phyloP scores from a whole-genome alignment of 1,140 invertebrate genomes.

The Aphaenogaster rudis region DNA sequence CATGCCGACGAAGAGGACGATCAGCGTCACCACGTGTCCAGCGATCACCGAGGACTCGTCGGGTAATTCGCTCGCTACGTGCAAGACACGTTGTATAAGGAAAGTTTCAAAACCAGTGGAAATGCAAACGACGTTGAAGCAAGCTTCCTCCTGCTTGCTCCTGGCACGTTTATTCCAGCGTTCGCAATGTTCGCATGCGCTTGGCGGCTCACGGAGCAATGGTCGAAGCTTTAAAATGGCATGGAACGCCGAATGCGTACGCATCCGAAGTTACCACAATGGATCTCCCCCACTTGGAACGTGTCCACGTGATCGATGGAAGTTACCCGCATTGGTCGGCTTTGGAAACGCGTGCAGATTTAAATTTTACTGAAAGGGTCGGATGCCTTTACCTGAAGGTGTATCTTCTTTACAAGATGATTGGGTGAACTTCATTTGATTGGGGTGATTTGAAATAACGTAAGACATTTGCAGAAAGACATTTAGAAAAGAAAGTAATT shows the following conservation, averaged over 20 bases:
- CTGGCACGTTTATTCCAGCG: neutral
- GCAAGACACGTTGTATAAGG: neutral
- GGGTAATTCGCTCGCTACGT: neutral
- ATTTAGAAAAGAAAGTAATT: neutral
- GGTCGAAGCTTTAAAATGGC: neutral
- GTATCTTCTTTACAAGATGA: neutral
- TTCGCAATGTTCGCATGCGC: neutral
- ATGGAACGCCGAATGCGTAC: neutral
- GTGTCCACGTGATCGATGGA: neutral
- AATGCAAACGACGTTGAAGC: neutral
- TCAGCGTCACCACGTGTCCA: neutral
- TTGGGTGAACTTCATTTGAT: neutral
- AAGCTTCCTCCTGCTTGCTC: neutral
- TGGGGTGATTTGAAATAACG: neutral
- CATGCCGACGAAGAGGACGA: slow-evolving; percentile 51
- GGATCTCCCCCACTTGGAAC: neutral
- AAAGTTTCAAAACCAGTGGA: neutral
- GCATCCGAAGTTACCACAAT: neutral
- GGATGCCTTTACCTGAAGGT: neutral
- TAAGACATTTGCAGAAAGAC: neutral
- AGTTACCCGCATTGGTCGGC: neutral
- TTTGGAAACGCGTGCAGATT: neutral
- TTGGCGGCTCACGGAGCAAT: neutral
- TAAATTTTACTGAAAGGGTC: neutral
- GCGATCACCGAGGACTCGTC: neutral